A percentile compares a stretch with the other conserved stretches of the same genome.
Evolutionary conservation across 2,113 vertebrate species (phyloP).

Genomic region (Panthera leo): DNA sequence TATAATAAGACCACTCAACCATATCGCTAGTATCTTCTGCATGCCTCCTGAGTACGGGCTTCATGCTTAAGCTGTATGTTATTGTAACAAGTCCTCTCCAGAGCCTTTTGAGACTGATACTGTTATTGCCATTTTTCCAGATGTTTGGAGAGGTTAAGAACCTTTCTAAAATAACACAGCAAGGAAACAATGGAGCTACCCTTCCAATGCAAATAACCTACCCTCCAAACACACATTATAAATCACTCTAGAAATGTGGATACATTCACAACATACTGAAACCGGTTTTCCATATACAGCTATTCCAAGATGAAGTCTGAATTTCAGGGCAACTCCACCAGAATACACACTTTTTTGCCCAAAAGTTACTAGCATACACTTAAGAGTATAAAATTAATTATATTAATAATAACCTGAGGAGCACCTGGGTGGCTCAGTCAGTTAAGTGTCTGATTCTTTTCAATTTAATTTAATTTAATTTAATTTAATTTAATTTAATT

Average conservation of each 20-base stretch:
- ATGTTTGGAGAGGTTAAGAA: background rate
- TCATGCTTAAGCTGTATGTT: background rate
- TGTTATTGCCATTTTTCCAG: background rate
- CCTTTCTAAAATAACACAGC: background rate
- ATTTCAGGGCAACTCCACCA: background rate
- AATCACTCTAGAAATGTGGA: background rate
- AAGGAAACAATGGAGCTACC: background rate
- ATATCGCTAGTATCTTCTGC: background rate
- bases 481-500: too few relatives aligned
- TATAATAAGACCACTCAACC: background rate
- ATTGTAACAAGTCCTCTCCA: background rate
- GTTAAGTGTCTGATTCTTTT: too few relatives aligned
- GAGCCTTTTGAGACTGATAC: background rate
- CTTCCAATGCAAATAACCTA: background rate
- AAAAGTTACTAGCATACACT: background rate
- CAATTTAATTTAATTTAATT: too few relatives aligned
- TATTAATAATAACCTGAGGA: background rate
- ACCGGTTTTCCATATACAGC: background rate
- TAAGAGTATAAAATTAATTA: background rate
- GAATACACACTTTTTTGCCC: background rate
- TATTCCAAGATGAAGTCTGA: background rate
- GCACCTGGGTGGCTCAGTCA: too few relatives aligned
- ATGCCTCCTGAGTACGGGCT: background rate
- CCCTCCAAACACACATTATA: background rate
- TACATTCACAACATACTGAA: background rate